Percentiles rank a stretch among this genome's conserved stretches.
Conservation (phyloP, 1,140 invertebrate species). For the Aphaenogaster floridana region DNA sequence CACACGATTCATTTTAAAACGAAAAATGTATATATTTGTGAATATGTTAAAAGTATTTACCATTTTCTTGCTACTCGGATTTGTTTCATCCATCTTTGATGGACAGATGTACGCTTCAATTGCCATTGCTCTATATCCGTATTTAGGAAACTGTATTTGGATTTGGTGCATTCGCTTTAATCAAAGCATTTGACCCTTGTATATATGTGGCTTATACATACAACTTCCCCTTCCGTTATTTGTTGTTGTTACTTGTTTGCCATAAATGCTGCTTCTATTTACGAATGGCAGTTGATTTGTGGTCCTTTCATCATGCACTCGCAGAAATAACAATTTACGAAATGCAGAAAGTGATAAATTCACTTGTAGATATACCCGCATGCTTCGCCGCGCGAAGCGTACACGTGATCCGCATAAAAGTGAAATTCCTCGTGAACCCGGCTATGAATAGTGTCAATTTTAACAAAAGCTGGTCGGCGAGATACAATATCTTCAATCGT, state of each 20-base stretch:
- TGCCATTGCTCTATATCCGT: background rate
- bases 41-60: background rate
- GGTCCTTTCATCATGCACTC: background rate
- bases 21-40: background rate
- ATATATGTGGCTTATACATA: background rate
- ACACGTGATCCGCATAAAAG: conserved; percentile 50
- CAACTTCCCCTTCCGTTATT: conserved; percentile 32
- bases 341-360: conserved; percentile 17
- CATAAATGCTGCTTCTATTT: conserved; percentile 30
- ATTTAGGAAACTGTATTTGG: conserved; percentile 64
- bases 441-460: conserved; percentile 43
- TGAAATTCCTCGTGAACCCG: conserved; percentile 20
- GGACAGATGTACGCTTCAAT: conserved; percentile 3
- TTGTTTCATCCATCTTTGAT: background rate
- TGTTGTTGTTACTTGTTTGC: conserved; percentile 31
- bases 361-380: background rate
- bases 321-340: conserved; percentile 46
- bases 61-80: background rate
- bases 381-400: background rate
- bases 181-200: conserved; percentile 52
- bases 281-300: conserved; percentile 10
- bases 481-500: conserved; percentile 24
- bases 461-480: conserved; percentile 28
- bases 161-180: conserved; percentile 71
- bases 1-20: background rate